Evolutionary conservation across 2,113 vertebrate genomes (phyloP).

Genomic region (Anolis sagrei): DNA sequence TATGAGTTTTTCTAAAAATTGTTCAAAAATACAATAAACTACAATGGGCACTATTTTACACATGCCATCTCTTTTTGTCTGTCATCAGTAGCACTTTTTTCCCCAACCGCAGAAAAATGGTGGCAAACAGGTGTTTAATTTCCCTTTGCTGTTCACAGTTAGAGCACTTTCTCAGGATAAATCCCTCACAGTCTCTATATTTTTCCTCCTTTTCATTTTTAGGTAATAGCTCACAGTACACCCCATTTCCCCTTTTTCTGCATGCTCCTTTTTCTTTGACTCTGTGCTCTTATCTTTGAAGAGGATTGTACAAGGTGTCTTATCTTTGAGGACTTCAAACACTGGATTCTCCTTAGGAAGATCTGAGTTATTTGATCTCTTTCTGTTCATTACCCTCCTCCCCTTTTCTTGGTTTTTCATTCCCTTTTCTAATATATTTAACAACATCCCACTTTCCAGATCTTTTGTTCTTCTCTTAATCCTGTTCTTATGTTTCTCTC

Average conservation of each 20-base stretch:
- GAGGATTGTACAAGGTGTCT: conserved; percentile 23
- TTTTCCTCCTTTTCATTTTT: conserved; percentile 40
- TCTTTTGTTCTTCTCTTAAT: conserved; percentile 38
- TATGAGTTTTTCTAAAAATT: background rate
- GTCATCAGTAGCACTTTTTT: conserved; percentile 47
- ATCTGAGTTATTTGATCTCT: conserved; percentile 23
- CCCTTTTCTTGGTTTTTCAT: conserved; percentile 33
- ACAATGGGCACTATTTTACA: background rate
- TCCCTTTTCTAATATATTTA: conserved; percentile 47
- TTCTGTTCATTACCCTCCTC: conserved; percentile 29
- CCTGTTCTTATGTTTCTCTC: conserved; percentile 45
- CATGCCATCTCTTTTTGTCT: conserved; percentile 10
- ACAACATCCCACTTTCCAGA: background rate
- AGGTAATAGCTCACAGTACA: conserved; percentile 43
- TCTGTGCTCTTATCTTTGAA: conserved; percentile 22
- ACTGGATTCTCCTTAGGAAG: conserved; percentile 16
- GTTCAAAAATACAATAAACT: background rate
- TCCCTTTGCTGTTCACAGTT: conserved; percentile 31
- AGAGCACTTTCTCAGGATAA: conserved; percentile 48
- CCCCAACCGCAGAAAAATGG: conserved; percentile 21
- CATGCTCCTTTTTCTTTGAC: conserved; percentile 41
- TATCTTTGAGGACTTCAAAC: conserved; percentile 54
- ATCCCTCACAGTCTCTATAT: conserved; percentile 14
- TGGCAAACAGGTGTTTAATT: background rate
- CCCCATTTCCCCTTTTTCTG: conserved; percentile 6